Base-by-base conservation (phyloP, 1,140 invertebrate species). In the Drosophila mojavensis region DNA sequence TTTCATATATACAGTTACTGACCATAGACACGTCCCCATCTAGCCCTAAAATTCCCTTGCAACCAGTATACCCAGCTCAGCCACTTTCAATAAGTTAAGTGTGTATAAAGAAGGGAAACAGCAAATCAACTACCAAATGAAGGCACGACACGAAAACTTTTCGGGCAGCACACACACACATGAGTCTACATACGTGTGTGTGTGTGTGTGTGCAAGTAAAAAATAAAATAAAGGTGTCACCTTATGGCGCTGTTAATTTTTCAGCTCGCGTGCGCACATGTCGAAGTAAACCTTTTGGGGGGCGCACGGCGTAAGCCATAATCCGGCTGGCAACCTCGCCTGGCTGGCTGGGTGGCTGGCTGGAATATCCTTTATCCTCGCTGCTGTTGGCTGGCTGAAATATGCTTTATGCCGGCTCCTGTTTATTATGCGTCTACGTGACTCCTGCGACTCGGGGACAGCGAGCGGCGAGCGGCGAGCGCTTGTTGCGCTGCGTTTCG, bases 391-490 rank as follows among this genome's bases (percentile, higher is more conserved):
- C 20, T 24, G 20, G 20, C 20, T 47, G 43, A 9, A 47, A 17
- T 9, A 47, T 47, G 5, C 43, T 47, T 47, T 47, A 47, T 47
- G 28, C 65, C 36, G 59, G 33, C 79, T 45, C 10, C 56, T 41
- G 71, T 89, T 89, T 83, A 89, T 89, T 89, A 83, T 83, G 77
- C 48, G 74, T 69, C 69, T 81, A 78, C 79, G 65, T 86, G 65
- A 73, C 71, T 78, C 17, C 56, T 65, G 28, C 47, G 61, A 30
- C 28, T 54, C 36, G 11, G 75, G 54, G 17, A 50, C 26, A 48
- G 20, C 28, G 26, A 33, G 33, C 33, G 33, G 20, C 28, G 26
- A 33, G 33, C 33, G 33, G 59, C 71, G 81, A 81, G 82, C 78
- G 47, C 41, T 74, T 59, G 61, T 11, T 55, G 58, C 66, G 45